phyloP scores from a whole-genome alignment of 1,140 invertebrate genomes.

The Hestina assimilis region DNA sequence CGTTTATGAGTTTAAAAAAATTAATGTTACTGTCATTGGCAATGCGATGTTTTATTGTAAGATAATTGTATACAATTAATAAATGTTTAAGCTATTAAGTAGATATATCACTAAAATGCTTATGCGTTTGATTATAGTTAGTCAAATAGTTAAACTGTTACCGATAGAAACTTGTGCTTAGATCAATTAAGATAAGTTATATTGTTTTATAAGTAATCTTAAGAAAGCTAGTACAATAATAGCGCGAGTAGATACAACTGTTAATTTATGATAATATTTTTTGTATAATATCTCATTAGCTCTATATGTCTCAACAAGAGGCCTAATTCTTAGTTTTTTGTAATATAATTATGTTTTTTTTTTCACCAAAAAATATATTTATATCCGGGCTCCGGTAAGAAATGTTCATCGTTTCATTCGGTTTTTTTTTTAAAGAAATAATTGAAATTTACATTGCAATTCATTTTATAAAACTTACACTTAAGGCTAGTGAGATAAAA shows the following conservation, averaged over 20 bases:
- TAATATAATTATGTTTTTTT: too few relatives aligned
- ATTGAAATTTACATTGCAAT: background rate
- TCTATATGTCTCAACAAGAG: background rate
- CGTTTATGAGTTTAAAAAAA: background rate
- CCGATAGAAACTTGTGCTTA: constrained; percentile 23
- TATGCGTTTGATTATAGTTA: constrained; percentile 25
- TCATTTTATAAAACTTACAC: background rate
- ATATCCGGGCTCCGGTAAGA: too few relatives aligned
- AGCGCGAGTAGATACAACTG: constrained; percentile 21
- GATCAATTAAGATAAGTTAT: constrained; percentile 16
- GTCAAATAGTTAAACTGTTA: constrained; percentile 37
- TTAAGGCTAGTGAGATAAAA: constrained; percentile 13
- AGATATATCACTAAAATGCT: constrained; percentile 18
- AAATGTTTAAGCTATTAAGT: too few relatives aligned
- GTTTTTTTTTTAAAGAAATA: background rate
- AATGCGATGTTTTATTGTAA: constrained; percentile 33
- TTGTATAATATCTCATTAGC: background rate
- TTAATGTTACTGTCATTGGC: constrained; percentile 46
- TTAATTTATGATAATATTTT: background rate
- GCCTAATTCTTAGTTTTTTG: too few relatives aligned
- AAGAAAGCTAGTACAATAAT: constrained; percentile 57
- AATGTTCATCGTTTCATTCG: background rate
- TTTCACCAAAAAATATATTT: too few relatives aligned
- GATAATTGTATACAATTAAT: constrained; percentile 19
- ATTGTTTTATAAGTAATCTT: constrained; percentile 21